Percentiles rank a stretch among this genome's conserved stretches.
These are phyloP conservation scores for Taenaris catops DNA, from an alignment of 2,888 invertebrate genomes.

Conservation along the genomic window DNA sequence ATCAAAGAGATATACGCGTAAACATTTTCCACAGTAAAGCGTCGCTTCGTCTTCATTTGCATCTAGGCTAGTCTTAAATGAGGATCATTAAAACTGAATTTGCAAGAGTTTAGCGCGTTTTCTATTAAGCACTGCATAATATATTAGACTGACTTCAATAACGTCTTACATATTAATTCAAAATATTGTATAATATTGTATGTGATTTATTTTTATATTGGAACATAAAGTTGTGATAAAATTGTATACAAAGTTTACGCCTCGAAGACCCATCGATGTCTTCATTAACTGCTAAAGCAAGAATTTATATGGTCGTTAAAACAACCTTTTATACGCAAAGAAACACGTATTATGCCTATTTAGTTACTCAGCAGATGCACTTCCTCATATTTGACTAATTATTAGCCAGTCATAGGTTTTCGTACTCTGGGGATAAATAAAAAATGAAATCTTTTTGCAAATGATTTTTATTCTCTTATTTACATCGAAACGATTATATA, in stretches of 20 bases:
- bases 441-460: no score
- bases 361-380: no score
- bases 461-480: no score
- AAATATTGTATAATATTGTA: neutral
- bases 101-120: neutral
- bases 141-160: neutral
- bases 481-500: no score
- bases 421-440: no score
- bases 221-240: conserved; percentile 19
- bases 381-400: no score
- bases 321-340: conserved; percentile 10
- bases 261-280: conserved; percentile 12
- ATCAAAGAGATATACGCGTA: neutral
- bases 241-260: conserved; percentile 18
- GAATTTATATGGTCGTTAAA: conserved; percentile 15
- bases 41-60: neutral
- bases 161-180: conserved; percentile 5
- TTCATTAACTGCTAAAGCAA: conserved; percentile 19
- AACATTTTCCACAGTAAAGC: neutral
- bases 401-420: no score
- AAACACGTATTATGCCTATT: conserved; percentile 9
- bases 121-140: neutral
- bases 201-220: conserved; percentile 13
- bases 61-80: neutral
- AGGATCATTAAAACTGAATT: neutral